Base-by-base conservation (phyloP, 2,113 vertebrate genomes). In the Ceratotherium simum region DNA sequence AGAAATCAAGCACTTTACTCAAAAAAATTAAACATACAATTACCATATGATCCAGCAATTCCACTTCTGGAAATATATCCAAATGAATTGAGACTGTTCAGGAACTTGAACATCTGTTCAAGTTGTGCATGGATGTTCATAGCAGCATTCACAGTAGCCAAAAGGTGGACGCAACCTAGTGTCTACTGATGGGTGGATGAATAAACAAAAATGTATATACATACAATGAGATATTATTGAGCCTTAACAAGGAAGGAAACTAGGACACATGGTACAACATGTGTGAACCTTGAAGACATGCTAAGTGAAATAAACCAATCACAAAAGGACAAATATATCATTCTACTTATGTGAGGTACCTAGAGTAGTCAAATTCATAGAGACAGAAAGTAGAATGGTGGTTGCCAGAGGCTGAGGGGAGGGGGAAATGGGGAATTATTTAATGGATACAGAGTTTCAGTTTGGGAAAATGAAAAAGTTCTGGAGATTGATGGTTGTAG, bases 251-350 rank as follows among this genome's bases (percentile, higher is more conserved):
- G 62, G 48, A 84, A 85, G 56, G 64, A 83, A 88, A 69, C 46
- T 39, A 3, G 4, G 20, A 67, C 13, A 78, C 16, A 13, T 87
- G 67, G n/a, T 84, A 70, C 25, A 64, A 58, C 9, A 11, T 48
- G 29, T 13, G n/a, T 80, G n/a, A 90, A 89, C 27, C 6, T 48
- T 97, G 42, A 78, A 51, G 58, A 90, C 33, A 46, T 56, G 27
- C 21, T 60, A 58, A 95, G 10, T 91, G 78, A 95, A 81, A 81
- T 95, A 84, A 81, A 33, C 25, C 23, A 83, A 51, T 69, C 58
- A 73, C 54, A 78, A 78, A 82, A 96, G 62, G 36, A 86, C 60
- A 83, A 73, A 87, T 70, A 33, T n/a, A 33, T n/a, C 56, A 25
- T 48, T 70, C 36, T 36, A 70, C 21, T 73, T 86, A 39, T 4